Percentiles rank a stretch among this genome's conserved stretches.
Conservation (phyloP, 2,888 invertebrate species). For the Hirtodrosophila alboralis region DNA sequence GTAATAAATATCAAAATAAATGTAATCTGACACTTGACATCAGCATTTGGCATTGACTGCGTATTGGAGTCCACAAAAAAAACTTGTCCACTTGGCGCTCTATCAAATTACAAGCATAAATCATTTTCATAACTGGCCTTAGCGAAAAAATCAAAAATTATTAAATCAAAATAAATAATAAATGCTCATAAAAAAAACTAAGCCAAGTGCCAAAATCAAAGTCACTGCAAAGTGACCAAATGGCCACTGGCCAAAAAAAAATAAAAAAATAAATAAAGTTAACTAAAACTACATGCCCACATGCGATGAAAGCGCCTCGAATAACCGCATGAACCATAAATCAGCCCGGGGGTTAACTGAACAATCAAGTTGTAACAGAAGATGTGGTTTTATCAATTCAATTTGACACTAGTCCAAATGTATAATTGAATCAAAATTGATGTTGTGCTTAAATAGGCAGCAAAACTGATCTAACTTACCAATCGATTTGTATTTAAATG, state of each 20-base stretch:
- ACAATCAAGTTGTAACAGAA: conserved; percentile 34
- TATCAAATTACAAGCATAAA: conserved; percentile 76
- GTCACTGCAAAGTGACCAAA: conserved; percentile 53
- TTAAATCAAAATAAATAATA: conserved; percentile 25
- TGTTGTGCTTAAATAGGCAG: no score
- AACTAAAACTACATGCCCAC: conserved; percentile 31
- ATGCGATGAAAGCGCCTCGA: conserved; percentile 60
- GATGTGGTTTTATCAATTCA: conserved; percentile 43
- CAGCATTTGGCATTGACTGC: conserved; percentile 74
- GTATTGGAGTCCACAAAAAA: conserved; percentile 41
- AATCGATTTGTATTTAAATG: no score
- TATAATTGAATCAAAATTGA: conserved; percentile 19
- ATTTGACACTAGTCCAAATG: conserved; percentile 8
- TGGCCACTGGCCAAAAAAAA: conserved; percentile 58
- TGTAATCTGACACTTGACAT: conserved; percentile 79
- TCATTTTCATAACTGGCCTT: conserved; percentile 71
- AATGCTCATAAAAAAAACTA: conserved; percentile 43
- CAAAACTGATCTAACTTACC: no score
- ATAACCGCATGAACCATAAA: conserved; percentile 42
- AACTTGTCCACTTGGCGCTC: conserved; percentile 69
- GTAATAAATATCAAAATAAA: conserved; percentile 76
- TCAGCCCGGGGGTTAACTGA: conserved; percentile 39
- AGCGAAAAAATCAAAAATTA: no score
- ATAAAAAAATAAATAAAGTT: no score
- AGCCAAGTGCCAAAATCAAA: conserved; percentile 74